Evolutionary conservation across 2,888 invertebrate species (phyloP).

Genomic region (Alviniconcha strummeri): DNA sequence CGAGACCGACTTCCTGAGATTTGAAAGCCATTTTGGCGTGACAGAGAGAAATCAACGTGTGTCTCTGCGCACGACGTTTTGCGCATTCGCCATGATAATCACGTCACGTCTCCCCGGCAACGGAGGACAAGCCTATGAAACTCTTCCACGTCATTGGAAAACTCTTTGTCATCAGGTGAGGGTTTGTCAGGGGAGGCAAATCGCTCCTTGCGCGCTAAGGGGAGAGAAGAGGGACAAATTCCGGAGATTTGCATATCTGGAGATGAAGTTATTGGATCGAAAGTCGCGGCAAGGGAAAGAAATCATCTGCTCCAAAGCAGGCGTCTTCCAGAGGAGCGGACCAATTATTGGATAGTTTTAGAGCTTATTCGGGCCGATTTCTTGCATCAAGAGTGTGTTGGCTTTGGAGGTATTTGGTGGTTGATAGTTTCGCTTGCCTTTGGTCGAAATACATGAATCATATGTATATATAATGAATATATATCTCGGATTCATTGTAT

Average conservation of each 20-base stretch:
- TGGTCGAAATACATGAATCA: too few species aligned
- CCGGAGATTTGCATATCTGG: slow-evolving; percentile 2
- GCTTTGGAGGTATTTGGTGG: too few species aligned
- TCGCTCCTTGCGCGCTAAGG: not conserved
- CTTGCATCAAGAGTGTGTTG: not conserved
- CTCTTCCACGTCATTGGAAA: slow-evolving; percentile 25
- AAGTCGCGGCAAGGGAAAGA: not conserved
- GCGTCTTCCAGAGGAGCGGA: not conserved
- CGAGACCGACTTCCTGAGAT: not conserved
- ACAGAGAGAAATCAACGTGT: slow-evolving; percentile 15
- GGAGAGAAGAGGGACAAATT: not conserved
- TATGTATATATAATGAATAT: too few species aligned
- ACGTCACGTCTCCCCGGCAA: slow-evolving; percentile 20
- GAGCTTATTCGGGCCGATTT: not conserved
- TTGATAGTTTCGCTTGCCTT: too few species aligned
- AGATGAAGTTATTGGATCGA: slow-evolving; percentile 10
- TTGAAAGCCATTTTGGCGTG: not conserved
- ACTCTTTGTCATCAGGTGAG: slow-evolving; percentile 14
- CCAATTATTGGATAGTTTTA: not conserved
- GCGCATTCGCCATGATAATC: slow-evolving; percentile 22
- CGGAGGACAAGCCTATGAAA: slow-evolving; percentile 21
- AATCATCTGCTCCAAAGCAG: not conserved
- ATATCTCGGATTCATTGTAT: too few species aligned
- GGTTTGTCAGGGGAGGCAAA: not conserved
- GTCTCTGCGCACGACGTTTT: not conserved